Evolutionary conservation across 2,888 invertebrate genomes (phyloP), one percentile per base, ranked within the genome.

Genomic region (Antheraea yamamai): DNA sequence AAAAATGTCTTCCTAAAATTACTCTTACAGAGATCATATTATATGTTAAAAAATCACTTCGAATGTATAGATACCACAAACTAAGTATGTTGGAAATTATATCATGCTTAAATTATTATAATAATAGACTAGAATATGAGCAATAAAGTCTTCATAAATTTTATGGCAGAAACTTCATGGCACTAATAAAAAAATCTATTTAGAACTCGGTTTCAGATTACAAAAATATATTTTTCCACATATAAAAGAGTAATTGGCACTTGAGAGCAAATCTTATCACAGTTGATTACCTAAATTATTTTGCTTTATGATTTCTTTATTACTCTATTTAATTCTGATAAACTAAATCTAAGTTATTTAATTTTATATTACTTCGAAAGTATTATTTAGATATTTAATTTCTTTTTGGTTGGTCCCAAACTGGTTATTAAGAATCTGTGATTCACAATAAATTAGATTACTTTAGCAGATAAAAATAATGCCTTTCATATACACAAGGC

Each of bases 111-210:
- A 80, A 79, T 78, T 82, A 81, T 79, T 83, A 87, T 79, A 85
- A 85, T 87, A 89, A 90, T 91, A 94, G 94, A 95, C 94, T 95
- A 95, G 94, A 94, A 92, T 88, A 92, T 95, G 94, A 95, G 94
- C 94, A 94, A 93, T 90, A 89, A 88, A 91, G 90, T 91, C 89
- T 91, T 89, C 84, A 85, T 86, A 87, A 83, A 79, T 84, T 86
- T 86, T 89, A 93, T 93, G 93, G 92, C 92, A 90, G 86, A 80
- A 88, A 85, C 80, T 81, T 82, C 81, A 93, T 93, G 92, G 93
- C 93, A 93, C 93, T 86, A 85, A 84, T 83, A 81, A 75, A 52
- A 73, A 68, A 58, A 72, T 52, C 47, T 55, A 74, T 55, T 75
- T 68, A 55, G 47, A 55, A 73, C 35, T 80, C 16, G 1, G 12